phyloP scores from a whole-genome alignment of 2,113 vertebrate genomes.

The Glaucidium brasilianum region DNA sequence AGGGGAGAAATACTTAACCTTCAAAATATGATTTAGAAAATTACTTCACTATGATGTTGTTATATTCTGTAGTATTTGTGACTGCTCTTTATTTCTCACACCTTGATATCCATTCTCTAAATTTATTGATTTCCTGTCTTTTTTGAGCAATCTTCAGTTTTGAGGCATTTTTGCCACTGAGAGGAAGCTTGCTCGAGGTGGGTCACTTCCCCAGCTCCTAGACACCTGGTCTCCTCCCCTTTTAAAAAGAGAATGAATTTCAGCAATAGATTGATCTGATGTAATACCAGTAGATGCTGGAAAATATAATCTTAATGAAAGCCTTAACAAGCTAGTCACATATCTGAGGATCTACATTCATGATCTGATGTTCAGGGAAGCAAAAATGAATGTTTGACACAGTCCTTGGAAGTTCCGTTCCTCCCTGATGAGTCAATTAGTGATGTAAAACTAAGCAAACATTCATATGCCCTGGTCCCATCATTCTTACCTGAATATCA shows the following conservation, averaged over 20 bases:
- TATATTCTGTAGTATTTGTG: neutral
- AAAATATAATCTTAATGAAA: constrained; percentile 56
- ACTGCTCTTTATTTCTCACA: neutral
- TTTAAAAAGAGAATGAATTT: constrained; percentile 65
- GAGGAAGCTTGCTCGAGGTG: constrained; percentile 29
- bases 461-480: neutral
- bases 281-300: constrained; percentile 27
- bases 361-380: neutral
- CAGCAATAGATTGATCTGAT: constrained; percentile 49
- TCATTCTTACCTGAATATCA: neutral
- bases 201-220: constrained; percentile 30
- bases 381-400: neutral
- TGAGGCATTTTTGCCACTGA: constrained; percentile 23
- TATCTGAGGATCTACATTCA: neutral
- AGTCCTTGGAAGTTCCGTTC: neutral
- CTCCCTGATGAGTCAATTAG: neutral
- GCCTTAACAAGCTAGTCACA: constrained; percentile 25
- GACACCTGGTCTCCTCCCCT: constrained; percentile 26
- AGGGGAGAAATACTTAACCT: neutral
- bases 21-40: neutral
- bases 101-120: neutral
- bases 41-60: neutral
- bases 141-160: constrained; percentile 43
- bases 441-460: neutral
- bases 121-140: neutral